Percentiles rank a stretch among this genome's conserved stretches.
Evolutionary conservation across 2,113 vertebrate genomes (phyloP).

Genomic region (Microtus pennsylvanicus): DNA sequence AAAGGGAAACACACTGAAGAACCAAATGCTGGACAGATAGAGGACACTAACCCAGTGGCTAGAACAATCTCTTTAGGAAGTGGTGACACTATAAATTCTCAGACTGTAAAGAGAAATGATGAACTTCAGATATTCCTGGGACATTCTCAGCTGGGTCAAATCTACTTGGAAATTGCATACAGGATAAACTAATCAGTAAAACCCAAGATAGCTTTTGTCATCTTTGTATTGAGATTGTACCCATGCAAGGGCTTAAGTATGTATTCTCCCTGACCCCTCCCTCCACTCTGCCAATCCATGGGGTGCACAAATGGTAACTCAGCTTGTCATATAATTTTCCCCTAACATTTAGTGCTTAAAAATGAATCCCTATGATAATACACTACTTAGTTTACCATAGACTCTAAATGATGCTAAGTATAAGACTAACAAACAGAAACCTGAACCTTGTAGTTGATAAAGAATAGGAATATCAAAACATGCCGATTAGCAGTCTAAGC

Average conservation of each 20-base stretch:
- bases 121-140: not conserved
- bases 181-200: slow-evolving; percentile 4
- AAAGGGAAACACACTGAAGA: not conserved
- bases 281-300: not conserved
- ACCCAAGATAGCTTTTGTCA: not conserved
- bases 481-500: not conserved
- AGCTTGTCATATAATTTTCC: not conserved
- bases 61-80: not conserved
- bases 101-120: not conserved
- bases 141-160: slow-evolving; percentile 6
- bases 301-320: not conserved
- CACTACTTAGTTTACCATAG: not conserved
- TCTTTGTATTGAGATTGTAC: not conserved
- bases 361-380: not conserved
- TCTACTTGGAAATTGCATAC: not conserved
- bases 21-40: not conserved
- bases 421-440: not conserved
- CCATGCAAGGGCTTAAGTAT: not conserved
- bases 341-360: not conserved
- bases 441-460: not conserved
- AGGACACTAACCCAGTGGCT: rapidly evolving
- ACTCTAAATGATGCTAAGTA: not conserved
- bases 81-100: not conserved
- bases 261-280: not conserved
- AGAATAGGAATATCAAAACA: not conserved